Evolutionary conservation across 2,113 vertebrate species (phyloP).

Genomic region (Ammodytes dubius): DNA sequence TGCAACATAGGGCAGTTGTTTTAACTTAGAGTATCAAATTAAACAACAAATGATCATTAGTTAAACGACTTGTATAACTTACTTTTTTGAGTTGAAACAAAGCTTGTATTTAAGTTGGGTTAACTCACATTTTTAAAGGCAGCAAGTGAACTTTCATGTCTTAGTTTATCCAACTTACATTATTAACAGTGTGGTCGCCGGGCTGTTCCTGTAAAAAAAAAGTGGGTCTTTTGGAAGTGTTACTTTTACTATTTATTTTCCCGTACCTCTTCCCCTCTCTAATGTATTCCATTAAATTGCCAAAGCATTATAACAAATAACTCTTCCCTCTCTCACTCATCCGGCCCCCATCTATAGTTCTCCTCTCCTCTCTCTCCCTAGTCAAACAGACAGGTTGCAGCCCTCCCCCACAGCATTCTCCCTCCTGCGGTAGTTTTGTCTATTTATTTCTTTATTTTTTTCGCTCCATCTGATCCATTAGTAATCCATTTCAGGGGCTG

Average conservation of each 20-base stretch:
- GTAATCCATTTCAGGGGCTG: slow-evolving; percentile 66
- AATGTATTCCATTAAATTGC: background rate
- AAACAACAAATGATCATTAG: no score
- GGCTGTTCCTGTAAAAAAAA: slow-evolving; percentile 12
- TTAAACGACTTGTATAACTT: no score
- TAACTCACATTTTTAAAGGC: no score
- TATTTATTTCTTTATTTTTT: slow-evolving; percentile 38
- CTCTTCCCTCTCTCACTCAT: slow-evolving; percentile 13
- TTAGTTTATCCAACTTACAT: no score
- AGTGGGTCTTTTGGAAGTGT: slow-evolving; percentile 45
- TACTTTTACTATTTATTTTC: slow-evolving; percentile 42
- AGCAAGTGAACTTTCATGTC: no score
- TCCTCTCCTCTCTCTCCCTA: slow-evolving; percentile 5
- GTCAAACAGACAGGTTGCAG: slow-evolving; percentile 46
- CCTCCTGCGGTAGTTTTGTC: slow-evolving; percentile 30
- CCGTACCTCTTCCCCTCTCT: slow-evolving; percentile 13
- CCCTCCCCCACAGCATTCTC: background rate
- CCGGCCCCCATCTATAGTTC: slow-evolving; percentile 37
- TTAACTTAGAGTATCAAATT: no score
- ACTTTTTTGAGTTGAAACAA: no score
- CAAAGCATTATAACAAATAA: no score
- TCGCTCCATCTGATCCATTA: slow-evolving; percentile 72
- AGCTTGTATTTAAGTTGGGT: no score
- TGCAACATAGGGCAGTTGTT: no score
- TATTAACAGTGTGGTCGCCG: background rate